Conservation (phyloP, 2,888 invertebrate species). For the Caenorhabditis sp. region DNA sequence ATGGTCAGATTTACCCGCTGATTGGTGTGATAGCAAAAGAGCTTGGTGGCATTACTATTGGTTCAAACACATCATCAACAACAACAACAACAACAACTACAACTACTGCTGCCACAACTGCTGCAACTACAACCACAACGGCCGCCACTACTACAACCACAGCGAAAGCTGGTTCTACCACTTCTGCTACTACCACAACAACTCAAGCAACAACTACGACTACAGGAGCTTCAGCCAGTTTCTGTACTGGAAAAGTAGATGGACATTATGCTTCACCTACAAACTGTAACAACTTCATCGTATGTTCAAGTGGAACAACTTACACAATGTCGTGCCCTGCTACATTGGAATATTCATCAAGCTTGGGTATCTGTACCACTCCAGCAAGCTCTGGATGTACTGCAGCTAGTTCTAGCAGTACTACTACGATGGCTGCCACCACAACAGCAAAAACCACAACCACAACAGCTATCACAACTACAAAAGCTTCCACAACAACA, state of each 20-base stretch:
- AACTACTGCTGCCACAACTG: conserved; percentile 1
- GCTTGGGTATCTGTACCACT: conserved; percentile 53
- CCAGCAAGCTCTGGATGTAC: conserved; percentile 39
- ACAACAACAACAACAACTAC: neutral
- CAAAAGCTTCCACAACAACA: conserved; percentile 26
- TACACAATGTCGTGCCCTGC: conserved; percentile 57
- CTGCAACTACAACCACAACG: conserved; percentile 16
- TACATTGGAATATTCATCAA: conserved; percentile 56
- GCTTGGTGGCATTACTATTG: conserved; percentile 60
- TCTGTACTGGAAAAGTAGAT: conserved; percentile 57
- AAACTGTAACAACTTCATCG: conserved; percentile 54
- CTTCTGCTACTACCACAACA: conserved; percentile 29
- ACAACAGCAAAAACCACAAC: conserved; percentile 21
- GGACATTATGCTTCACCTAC: conserved; percentile 52
- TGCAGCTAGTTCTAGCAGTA: conserved; percentile 18
- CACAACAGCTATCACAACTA: conserved; percentile 25
- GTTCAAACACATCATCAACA: conserved; percentile 21
- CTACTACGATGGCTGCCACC: conserved; percentile 4
- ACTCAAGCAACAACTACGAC: conserved; percentile 11
- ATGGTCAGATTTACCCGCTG: conserved; percentile 66
- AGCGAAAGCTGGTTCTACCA: conserved; percentile 25
- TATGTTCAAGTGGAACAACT: conserved; percentile 57
- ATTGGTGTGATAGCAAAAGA: conserved; percentile 67
- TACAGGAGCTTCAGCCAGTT: conserved; percentile 11
- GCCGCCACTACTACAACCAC: conserved; percentile 20